A percentile compares a stretch with the other conserved stretches of the same genome.
Evolutionary conservation across 2,113 vertebrate species (phyloP).

Genomic region (Acrocephalus kingi): DNA sequence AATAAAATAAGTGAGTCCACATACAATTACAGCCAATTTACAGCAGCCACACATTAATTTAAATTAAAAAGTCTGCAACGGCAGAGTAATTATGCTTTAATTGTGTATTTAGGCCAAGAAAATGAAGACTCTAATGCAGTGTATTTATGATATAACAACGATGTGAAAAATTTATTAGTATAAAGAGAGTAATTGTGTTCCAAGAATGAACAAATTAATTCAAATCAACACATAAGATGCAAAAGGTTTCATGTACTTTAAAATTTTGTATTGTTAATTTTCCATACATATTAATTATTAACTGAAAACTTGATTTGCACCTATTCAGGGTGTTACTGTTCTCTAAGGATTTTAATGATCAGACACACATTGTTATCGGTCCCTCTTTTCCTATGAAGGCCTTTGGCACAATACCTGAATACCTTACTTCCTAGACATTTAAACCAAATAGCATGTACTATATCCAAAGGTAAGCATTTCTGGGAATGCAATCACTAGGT

Average conservation of each 20-base stretch:
- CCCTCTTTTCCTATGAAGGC: background rate
- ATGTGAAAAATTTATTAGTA: slow-evolving; percentile 50
- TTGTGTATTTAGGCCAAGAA: slow-evolving; percentile 56
- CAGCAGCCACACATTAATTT: slow-evolving; percentile 50
- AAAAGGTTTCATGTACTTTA: slow-evolving; percentile 4
- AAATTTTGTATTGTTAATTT: slow-evolving; percentile 20
- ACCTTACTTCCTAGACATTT: slow-evolving; percentile 7
- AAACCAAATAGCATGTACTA: background rate
- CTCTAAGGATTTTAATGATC: slow-evolving; percentile 3
- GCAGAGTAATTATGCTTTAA: slow-evolving; percentile 63
- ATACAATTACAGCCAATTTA: slow-evolving; percentile 34
- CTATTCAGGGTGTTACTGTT: background rate
- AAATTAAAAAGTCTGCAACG: slow-evolving; percentile 64
- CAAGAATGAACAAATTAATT: slow-evolving; percentile 50
- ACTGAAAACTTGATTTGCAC: slow-evolving; percentile 27
- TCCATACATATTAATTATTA: slow-evolving; percentile 38
- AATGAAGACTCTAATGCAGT: slow-evolving; percentile 53
- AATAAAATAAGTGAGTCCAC: slow-evolving; percentile 16
- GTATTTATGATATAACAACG: slow-evolving; percentile 57
- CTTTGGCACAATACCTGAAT: background rate
- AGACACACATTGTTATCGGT: background rate
- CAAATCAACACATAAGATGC: slow-evolving; percentile 27
- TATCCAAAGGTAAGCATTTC: slow-evolving; percentile 29
- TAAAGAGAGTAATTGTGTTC: slow-evolving; percentile 32
- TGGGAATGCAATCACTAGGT: background rate